Conservation (phyloP, 35 echinoderm and acorn worm genomes). For the Diadema setosum region DNA sequence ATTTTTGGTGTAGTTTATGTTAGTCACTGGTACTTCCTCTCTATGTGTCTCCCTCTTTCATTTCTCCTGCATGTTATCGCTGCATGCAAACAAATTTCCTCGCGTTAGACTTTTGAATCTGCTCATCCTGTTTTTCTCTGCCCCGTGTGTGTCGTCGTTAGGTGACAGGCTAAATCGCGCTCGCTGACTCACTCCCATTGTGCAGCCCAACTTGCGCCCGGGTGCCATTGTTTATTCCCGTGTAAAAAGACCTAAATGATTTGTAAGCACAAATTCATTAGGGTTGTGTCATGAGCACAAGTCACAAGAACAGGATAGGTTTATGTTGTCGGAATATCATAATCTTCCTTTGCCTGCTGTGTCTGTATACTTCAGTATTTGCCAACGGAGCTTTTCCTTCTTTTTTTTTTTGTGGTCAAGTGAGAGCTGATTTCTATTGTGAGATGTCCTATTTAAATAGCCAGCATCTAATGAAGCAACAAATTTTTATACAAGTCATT, state of each 20-base stretch:
- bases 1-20: not conserved
- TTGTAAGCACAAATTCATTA: not conserved
- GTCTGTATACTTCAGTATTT: not conserved
- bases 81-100: conserved; percentile 19
- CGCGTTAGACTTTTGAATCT: not conserved
- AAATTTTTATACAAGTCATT: no score
- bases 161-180: not conserved
- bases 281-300: not conserved
- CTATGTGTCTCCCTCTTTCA: no score
- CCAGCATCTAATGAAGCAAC: no score
- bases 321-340: not conserved
- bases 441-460: not conserved
- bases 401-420: not conserved
- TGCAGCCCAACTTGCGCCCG: not conserved
- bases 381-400: not conserved
- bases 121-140: not conserved
- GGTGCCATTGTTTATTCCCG: not conserved
- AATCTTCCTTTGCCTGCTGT: not conserved
- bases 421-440: not conserved
- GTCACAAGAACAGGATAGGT: not conserved
- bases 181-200: not conserved
- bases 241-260: no score
- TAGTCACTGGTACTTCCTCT: not conserved
- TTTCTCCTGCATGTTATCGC: not conserved
- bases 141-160: not conserved